phyloP scores from a whole-genome alignment of 2,113 vertebrate genomes.

The Lynx canadensis region DNA sequence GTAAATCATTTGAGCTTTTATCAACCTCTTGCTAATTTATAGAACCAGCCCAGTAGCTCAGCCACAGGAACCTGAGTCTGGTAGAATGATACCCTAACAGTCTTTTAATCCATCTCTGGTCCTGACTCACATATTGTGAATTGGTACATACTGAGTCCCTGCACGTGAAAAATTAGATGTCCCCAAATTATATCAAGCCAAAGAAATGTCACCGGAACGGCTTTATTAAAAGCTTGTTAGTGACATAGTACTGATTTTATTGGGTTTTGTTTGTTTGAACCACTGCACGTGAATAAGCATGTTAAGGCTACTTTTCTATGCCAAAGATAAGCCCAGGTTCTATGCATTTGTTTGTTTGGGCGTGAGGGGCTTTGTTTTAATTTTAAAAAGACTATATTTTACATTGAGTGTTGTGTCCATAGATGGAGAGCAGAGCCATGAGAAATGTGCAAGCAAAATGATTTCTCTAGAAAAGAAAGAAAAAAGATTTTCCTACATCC shows the following conservation, averaged over 20 bases:
- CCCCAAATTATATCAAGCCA: background rate
- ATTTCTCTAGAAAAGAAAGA: background rate
- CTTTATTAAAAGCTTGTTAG: slow-evolving; percentile 35
- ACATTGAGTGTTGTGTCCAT: background rate
- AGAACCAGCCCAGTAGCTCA: background rate
- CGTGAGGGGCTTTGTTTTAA: background rate
- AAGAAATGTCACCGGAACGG: background rate
- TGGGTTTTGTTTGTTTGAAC: slow-evolving; percentile 34
- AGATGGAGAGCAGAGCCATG: background rate
- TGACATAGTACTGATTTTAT: background rate
- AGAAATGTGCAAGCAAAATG: background rate
- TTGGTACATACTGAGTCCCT: background rate
- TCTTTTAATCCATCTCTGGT: background rate
- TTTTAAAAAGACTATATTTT: background rate
- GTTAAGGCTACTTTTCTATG: background rate
- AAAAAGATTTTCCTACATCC: background rate
- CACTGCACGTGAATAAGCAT: background rate
- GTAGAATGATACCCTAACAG: background rate
- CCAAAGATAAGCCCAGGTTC: background rate
- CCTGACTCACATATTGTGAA: background rate
- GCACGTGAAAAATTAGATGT: background rate
- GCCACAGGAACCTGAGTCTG: background rate
- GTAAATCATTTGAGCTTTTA: background rate
- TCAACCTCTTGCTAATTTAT: background rate
- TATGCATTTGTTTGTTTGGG: background rate